Evolutionary conservation across 2,113 vertebrate species (phyloP).

Genomic region (Polypterus bichir): DNA sequence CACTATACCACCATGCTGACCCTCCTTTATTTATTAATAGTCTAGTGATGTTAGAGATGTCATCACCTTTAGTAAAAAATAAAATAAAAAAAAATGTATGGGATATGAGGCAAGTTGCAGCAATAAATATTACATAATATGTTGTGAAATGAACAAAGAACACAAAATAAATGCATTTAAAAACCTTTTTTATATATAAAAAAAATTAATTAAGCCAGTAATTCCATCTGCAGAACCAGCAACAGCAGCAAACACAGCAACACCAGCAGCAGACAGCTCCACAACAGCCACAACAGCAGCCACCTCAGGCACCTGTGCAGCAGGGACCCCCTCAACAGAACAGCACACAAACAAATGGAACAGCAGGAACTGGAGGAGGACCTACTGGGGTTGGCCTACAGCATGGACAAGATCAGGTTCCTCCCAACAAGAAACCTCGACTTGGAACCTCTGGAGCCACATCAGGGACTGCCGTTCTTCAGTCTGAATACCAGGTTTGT

Average conservation of each 20-base stretch:
- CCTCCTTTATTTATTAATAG: too few species aligned
- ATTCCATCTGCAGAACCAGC: conserved; percentile 57
- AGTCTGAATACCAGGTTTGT: conserved; percentile 89
- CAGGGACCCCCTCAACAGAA: conserved; percentile 68
- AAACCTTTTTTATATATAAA: too few species aligned
- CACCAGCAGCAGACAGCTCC: conserved; percentile 74
- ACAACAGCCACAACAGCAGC: conserved; percentile 59
- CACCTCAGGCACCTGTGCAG: conserved; percentile 36
- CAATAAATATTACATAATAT: too few species aligned
- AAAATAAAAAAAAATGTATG: too few species aligned
- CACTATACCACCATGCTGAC: too few species aligned
- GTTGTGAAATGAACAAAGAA: too few species aligned
- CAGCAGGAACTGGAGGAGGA: conserved; percentile 31
- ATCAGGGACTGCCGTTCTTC: conserved; percentile 76
- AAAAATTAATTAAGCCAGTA: too few species aligned
- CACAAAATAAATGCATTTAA: too few species aligned
- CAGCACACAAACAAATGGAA: conserved; percentile 79
- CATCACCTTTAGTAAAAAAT: too few species aligned
- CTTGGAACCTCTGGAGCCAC: conserved; percentile 74
- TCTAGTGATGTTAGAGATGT: too few species aligned
- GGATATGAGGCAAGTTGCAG: too few species aligned
- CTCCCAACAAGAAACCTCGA: conserved; percentile 87
- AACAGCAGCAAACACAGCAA: conserved; percentile 60
- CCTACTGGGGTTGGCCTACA: conserved; percentile 51
- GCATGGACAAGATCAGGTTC: conserved; percentile 78